These are phyloP conservation scores for Sisyra terminalis DNA, from an alignment of 2,888 invertebrate species.

Conservation along the genomic window DNA sequence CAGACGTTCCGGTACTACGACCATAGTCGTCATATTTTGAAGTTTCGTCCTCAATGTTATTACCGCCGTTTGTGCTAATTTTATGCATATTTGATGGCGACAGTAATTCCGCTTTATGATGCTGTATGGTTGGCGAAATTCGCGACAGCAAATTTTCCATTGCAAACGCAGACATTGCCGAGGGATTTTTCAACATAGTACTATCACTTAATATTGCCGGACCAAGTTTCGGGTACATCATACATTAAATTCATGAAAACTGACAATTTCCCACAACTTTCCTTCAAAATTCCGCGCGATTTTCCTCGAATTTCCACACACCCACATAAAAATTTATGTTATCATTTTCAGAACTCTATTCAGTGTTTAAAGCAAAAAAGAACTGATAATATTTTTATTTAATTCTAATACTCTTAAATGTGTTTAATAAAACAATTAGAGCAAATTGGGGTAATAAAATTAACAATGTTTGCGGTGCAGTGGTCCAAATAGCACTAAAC, in stretches of 20 bases:
- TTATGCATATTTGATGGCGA: constrained; percentile 7
- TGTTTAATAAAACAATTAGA: too few species aligned
- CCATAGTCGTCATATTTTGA: constrained; percentile 8
- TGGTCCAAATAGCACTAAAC: too few species aligned
- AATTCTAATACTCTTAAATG: neutral
- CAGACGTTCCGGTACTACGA: constrained; percentile 9
- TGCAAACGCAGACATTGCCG: constrained; percentile 20
- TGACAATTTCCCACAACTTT: too few species aligned
- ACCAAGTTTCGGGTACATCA: constrained; percentile 6
- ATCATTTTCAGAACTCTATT: too few species aligned
- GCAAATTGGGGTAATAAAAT: too few species aligned
- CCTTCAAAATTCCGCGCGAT: too few species aligned
- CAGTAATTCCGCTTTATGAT: constrained; percentile 10
- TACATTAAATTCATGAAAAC: too few species aligned
- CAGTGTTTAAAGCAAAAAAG: neutral
- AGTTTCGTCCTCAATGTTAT: constrained; percentile 9
- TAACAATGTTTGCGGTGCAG: too few species aligned
- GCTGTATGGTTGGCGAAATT: constrained; percentile 8
- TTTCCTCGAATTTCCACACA: neutral
- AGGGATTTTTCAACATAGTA: constrained; percentile 25
- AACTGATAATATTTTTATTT: neutral
- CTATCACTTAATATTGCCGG: constrained; percentile 20
- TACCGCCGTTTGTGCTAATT: constrained; percentile 10
- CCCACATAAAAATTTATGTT: neutral
- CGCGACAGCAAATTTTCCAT: constrained; percentile 25